phyloP scores from a whole-genome alignment of 2,888 invertebrate species.

The Tupiocoris notatus region DNA sequence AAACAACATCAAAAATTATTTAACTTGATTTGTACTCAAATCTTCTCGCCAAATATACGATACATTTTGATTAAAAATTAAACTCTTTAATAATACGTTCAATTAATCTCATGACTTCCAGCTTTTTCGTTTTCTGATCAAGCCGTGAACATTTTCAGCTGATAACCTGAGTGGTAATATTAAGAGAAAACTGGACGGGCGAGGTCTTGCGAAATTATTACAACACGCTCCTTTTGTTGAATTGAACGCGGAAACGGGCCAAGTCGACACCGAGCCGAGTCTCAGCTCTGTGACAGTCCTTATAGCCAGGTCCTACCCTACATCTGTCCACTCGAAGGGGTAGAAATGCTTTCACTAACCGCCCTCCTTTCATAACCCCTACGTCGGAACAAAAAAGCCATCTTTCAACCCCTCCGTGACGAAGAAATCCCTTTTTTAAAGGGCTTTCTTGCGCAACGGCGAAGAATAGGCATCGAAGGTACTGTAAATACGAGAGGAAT shows the following conservation, averaged over 20 bases:
- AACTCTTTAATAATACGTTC: too few species aligned
- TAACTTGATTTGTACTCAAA: too few species aligned
- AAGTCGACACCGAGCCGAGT: too few species aligned
- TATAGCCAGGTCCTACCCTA: not conserved
- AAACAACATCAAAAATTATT: too few species aligned
- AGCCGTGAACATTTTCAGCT: too few species aligned
- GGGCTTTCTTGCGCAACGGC: constrained; percentile 34
- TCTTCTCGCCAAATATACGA: too few species aligned
- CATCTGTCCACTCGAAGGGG: constrained; percentile 40
- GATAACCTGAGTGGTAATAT: too few species aligned
- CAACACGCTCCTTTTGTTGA: not conserved
- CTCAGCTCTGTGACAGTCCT: not conserved
- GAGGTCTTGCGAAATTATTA: not conserved
- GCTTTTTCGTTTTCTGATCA: too few species aligned
- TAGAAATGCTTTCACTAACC: constrained; percentile 40
- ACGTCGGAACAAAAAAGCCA: constrained; percentile 31
- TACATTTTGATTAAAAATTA: too few species aligned
- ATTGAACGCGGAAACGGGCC: not conserved
- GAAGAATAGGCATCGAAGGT: constrained; percentile 33
- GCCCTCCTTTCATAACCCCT: constrained; percentile 28
- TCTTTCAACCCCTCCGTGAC: constrained; percentile 36
- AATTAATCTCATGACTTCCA: too few species aligned
- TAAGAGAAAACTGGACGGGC: too few species aligned
- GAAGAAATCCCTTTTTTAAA: constrained; percentile 26
- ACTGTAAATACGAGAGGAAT: constrained; percentile 27